Percentiles rank a stretch among this genome's conserved stretches.
Evolutionary conservation across 2,797 vertebrate species (phyloP).

Genomic region (Myripristis murdjan): DNA sequence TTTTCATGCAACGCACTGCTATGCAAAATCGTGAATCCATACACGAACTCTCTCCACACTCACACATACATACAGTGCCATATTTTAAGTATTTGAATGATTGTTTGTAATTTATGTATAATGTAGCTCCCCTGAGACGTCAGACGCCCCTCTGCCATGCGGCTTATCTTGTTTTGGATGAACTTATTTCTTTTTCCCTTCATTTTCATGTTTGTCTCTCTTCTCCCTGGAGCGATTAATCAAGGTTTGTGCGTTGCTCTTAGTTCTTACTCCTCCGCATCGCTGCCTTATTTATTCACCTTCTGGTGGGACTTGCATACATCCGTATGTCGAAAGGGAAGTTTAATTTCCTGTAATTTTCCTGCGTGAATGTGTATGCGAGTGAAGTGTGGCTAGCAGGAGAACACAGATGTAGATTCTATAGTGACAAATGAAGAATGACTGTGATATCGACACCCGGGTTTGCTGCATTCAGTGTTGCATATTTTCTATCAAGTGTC

Average conservation of each 20-base stretch:
- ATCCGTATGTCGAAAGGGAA: constrained; percentile 41
- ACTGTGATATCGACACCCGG: constrained; percentile 34
- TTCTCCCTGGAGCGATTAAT: constrained; percentile 58
- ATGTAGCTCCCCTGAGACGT: constrained; percentile 25
- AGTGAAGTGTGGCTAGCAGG: constrained; percentile 36
- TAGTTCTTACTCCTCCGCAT: constrained; percentile 34
- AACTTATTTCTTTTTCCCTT: constrained; percentile 29
- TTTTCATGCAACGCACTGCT: constrained; percentile 17
- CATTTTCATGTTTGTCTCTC: constrained; percentile 35
- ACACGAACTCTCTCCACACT: background rate
- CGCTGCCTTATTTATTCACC: constrained; percentile 54
- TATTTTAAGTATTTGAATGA: background rate
- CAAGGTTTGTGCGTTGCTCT: constrained; percentile 30
- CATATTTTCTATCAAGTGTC: constrained; percentile 36
- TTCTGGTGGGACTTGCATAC: constrained; percentile 44
- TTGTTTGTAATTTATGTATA: constrained; percentile 30
- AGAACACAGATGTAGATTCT: constrained; percentile 50
- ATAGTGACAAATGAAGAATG: constrained; percentile 42
- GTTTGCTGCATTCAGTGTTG: constrained; percentile 23
- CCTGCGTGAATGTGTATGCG: background rate
- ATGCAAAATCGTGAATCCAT: background rate
- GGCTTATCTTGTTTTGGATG: constrained; percentile 39
- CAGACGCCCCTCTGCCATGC: constrained; percentile 6
- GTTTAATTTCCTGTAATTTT: constrained; percentile 74
- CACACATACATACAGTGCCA: background rate